Conservation (phyloP, 1,140 invertebrate genomes). For the Lethrus apterus region DNA sequence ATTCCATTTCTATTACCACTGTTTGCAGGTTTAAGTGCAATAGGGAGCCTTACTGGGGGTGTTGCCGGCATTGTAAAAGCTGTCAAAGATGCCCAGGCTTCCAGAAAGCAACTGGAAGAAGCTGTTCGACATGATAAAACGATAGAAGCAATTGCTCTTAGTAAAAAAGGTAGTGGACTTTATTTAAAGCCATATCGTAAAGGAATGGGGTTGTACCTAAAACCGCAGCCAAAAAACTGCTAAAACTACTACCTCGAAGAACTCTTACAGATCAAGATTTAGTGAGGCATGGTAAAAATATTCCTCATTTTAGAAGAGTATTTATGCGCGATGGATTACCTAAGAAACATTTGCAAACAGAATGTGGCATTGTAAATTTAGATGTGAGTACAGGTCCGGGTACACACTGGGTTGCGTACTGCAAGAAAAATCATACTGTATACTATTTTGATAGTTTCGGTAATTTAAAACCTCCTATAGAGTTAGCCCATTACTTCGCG, state of each 20-base stretch:
- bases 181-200: conserved; percentile 10
- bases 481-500: conserved; percentile 8
- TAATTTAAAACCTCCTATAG: conserved; percentile 14
- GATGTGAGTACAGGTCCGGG: neutral
- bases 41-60: conserved; percentile 31
- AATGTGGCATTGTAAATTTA: conserved; percentile 16
- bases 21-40: conserved; percentile 35
- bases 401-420: conserved; percentile 11
- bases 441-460: conserved; percentile 16
- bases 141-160: conserved; percentile 31
- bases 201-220: conserved; percentile 24
- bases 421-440: neutral
- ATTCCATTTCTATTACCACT: conserved; percentile 36
- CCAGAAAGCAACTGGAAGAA: conserved; percentile 26
- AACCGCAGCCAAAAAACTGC: conserved; percentile 21
- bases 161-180: conserved; percentile 16
- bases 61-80: conserved; percentile 32
- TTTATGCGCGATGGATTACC: conserved; percentile 13
- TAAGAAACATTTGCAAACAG: neutral
- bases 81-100: conserved; percentile 23
- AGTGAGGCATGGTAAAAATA: no score
- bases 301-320: conserved; percentile 10
- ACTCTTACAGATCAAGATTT: conserved; percentile 28
- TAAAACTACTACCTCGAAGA: conserved; percentile 25
- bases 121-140: conserved; percentile 29